Evolutionary conservation across 2,113 vertebrate species (phyloP), one percentile per base, ranked within the genome.

Genomic region (Morone chrysops): DNA sequence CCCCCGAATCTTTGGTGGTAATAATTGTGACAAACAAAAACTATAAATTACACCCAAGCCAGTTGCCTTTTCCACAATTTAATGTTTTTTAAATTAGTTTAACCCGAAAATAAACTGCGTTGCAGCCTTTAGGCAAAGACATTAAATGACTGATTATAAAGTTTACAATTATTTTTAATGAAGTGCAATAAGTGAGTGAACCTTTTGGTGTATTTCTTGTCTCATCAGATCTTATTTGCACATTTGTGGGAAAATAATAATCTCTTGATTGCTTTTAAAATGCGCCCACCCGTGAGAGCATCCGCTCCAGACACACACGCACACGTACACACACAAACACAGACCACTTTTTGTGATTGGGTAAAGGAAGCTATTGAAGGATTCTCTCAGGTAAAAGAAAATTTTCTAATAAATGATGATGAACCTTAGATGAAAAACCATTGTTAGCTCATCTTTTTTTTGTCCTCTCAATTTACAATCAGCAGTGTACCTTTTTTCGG

Each of bases 381-480:
- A 95, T 94, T 95, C 94, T 96, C 95, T 96, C 95, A 95, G 95
- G 95, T 95, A 95, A 93, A 94, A 92, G 76, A 92, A 92, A 88
- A 91, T 93, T 93, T 94, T 93, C 88, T 89, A 94, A 95, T 95
- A 95, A 95, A 95, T 89, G 83, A 94, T 93, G 91, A 93, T 92
- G 91, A 94, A 94, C 86, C 83, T 91, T 93, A 94, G 93, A 94
- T 85, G 83, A 87, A 94, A 92, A 83, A 57, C 20, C 91, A 90
- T 94, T 94, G 93, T 93, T 93, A 91, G 82, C 87, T 90, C 91
- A 89, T 94, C 83, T 89, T 93, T 94, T 86, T 92, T 93, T 93
- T 89, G 84, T 86, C 85, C 67, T 88, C 87, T 78, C 76, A 74
- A 75, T 92, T 81, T 48, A 68, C 62, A 78, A 47, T 89, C 82